These are phyloP conservation scores for Toxotes jaculatrix DNA, from an alignment of 2,113 vertebrate genomes.

Conservation along the genomic window DNA sequence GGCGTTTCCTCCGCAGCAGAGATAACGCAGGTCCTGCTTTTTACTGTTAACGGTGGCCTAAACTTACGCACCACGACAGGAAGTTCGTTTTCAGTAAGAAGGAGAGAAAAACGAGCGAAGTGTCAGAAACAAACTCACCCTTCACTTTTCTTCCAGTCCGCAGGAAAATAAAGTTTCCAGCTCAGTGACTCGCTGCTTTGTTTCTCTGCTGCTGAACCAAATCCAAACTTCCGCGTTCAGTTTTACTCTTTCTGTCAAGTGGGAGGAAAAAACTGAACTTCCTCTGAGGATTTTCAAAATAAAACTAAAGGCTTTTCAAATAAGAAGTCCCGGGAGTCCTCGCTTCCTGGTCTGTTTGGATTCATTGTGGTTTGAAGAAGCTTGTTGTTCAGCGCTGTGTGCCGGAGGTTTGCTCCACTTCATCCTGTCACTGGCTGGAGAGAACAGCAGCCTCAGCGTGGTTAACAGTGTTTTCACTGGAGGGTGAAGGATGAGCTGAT, in stretches of 20 bases:
- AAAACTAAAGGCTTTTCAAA: conserved; percentile 1
- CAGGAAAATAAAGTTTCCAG: background rate
- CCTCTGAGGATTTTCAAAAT: conserved; percentile 2
- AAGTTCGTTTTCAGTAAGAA: background rate
- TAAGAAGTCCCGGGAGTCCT: too few species aligned
- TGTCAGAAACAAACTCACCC: conserved; percentile 20
- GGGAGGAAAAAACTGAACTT: rapidly evolving
- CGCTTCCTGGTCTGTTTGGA: too few species aligned
- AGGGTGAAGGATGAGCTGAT: too few species aligned
- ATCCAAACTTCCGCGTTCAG: conserved; percentile 48
- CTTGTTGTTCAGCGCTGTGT: too few species aligned
- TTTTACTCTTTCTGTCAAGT: background rate
- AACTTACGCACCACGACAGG: background rate
- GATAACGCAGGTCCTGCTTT: background rate
- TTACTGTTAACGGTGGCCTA: background rate
- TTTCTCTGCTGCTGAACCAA: background rate
- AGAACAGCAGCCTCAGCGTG: too few species aligned
- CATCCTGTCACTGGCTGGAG: too few species aligned
- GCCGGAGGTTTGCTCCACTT: too few species aligned
- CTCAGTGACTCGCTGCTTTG: background rate
- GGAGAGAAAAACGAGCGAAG: rapidly evolving
- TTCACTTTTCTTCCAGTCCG: background rate
- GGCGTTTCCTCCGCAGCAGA: background rate
- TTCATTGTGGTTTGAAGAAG: too few species aligned
- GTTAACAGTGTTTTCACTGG: too few species aligned